phyloP scores from a whole-genome alignment of 2,888 invertebrate genomes.

The Machimus rusticus region DNA sequence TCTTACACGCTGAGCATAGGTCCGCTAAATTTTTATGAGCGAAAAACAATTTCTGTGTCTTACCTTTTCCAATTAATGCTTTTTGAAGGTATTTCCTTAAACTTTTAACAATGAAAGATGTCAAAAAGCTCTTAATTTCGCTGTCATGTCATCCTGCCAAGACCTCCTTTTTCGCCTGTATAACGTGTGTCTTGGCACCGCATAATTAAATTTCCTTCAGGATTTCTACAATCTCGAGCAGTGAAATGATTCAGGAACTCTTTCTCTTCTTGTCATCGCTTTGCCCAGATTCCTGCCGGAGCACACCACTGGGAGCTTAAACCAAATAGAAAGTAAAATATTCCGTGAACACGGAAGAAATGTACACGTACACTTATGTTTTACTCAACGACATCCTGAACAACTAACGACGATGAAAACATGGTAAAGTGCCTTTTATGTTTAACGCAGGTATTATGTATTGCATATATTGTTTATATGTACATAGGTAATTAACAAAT shows the following conservation, averaged over 20 bases:
- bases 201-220: slow-evolving; percentile 38
- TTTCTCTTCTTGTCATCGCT: background rate
- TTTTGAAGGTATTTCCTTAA: slow-evolving; percentile 5
- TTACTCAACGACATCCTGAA: background rate
- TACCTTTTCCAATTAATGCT: background rate
- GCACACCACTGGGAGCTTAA: background rate
- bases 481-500: background rate
- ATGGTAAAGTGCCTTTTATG: background rate
- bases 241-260: slow-evolving; percentile 1
- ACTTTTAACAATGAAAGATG: background rate
- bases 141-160: slow-evolving; percentile 36
- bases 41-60: too few relatives aligned
- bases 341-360: background rate
- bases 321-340: background rate
- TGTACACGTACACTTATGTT: background rate
- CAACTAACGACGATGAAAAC: background rate
- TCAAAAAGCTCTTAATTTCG: slow-evolving; percentile 36
- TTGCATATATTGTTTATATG: background rate
- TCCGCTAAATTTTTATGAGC: too few relatives aligned
- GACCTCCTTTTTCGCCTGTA: slow-evolving; percentile 2
- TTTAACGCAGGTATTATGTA: background rate
- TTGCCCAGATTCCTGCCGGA: background rate
- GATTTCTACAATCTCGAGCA: background rate
- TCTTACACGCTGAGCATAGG: too few relatives aligned
- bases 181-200: slow-evolving; percentile 26